A percentile compares a stretch with the other conserved stretches of the same genome.
Conservation (phyloP, 2,797 vertebrate genomes). For the Acrocephalus scirpaceus region DNA sequence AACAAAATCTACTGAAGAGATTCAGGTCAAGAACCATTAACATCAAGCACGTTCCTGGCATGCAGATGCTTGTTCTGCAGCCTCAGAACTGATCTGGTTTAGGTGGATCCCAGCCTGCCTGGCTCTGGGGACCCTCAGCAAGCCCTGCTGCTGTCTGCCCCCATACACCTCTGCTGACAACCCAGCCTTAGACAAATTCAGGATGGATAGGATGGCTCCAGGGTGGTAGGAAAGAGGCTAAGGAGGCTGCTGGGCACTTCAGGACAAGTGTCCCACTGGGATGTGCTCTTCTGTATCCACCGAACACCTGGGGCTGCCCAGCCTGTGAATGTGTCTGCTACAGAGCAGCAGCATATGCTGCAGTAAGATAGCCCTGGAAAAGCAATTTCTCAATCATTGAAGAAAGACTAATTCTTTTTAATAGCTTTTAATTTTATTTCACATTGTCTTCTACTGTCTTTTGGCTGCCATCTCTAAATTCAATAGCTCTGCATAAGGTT, state of each 20-base stretch:
- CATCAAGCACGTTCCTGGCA: not conserved
- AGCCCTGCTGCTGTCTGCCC: not conserved
- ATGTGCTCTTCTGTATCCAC: not conserved
- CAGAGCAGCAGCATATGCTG: not conserved
- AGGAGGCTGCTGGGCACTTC: not conserved
- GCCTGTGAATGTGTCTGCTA: not conserved
- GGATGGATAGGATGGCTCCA: not conserved
- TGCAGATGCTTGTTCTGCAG: not conserved
- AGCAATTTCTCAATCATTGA: not conserved
- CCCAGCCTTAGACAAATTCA: not conserved
- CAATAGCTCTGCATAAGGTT: not conserved
- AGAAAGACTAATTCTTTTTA: not conserved
- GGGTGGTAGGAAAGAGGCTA: not conserved
- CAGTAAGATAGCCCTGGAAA: not conserved
- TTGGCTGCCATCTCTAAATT: not conserved
- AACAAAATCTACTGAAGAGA: slow-evolving; percentile 2
- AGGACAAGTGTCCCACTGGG: not conserved
- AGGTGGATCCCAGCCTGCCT: not conserved
- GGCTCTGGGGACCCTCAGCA: not conserved
- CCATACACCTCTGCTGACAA: not conserved
- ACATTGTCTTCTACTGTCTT: not conserved
- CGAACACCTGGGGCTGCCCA: not conserved
- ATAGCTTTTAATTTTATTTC: not conserved
- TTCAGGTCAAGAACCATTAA: not conserved
- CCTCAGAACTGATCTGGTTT: not conserved